These are phyloP conservation scores for Drosophila multiciliata DNA, from an alignment of 2,888 invertebrate species.

Conservation along the genomic window DNA sequence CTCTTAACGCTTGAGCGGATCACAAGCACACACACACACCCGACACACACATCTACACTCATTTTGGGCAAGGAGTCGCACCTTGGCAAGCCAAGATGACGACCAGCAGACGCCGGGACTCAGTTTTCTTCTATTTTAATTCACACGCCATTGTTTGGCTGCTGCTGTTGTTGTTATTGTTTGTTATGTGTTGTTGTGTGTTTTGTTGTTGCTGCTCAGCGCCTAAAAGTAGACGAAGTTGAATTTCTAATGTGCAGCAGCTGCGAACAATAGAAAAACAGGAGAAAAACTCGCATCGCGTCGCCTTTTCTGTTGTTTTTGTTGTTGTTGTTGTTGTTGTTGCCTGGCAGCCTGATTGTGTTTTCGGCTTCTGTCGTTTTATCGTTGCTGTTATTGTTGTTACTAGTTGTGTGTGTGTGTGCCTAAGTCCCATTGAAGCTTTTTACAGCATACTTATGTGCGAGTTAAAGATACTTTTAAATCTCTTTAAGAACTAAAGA, in stretches of 20 bases:
- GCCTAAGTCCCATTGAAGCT: slow-evolving; percentile 24
- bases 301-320: background rate
- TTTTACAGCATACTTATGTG: slow-evolving; percentile 53
- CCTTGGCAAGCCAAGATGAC: slow-evolving; percentile 72
- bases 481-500: slow-evolving; percentile 33
- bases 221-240: slow-evolving; percentile 79
- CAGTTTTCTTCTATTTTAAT: slow-evolving; percentile 74
- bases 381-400: slow-evolving; percentile 52
- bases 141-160: slow-evolving; percentile 77
- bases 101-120: slow-evolving; percentile 60
- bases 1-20: slow-evolving; percentile 59
- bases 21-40: slow-evolving; percentile 35
- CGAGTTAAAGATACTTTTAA: slow-evolving; percentile 62
- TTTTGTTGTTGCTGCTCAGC: slow-evolving; percentile 45
- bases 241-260: slow-evolving; percentile 81
- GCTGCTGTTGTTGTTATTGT: slow-evolving; percentile 24
- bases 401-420: slow-evolving; percentile 42
- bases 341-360: slow-evolving; percentile 66
- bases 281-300: slow-evolving; percentile 45
- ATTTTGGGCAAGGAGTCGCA: slow-evolving; percentile 49
- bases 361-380: slow-evolving; percentile 52
- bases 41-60: slow-evolving; percentile 4
- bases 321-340: slow-evolving; percentile 26
- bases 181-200: slow-evolving; percentile 22
- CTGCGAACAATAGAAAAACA: slow-evolving; percentile 74